These are phyloP conservation scores for Leptinotarsa texana DNA, from an alignment of 1,140 invertebrate species.

Conservation along the genomic window DNA sequence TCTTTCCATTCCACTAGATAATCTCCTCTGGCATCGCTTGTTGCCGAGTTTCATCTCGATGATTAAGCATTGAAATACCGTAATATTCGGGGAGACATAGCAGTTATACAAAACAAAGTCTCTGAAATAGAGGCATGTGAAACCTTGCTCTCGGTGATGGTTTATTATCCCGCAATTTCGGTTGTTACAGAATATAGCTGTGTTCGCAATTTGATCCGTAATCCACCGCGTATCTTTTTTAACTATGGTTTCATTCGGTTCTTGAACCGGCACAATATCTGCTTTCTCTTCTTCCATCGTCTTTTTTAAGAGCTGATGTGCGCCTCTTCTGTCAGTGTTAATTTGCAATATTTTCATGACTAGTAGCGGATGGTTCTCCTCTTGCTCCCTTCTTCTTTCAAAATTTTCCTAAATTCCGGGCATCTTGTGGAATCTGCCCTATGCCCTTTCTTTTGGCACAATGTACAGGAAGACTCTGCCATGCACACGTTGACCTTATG, in stretches of 20 bases:
- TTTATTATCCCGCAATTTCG: not conserved
- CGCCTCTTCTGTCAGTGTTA: not conserved
- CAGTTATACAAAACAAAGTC: not conserved
- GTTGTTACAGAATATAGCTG: not conserved
- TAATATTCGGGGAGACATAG: not conserved
- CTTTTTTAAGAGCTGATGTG: slow-evolving; percentile 17
- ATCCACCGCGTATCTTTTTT: not conserved
- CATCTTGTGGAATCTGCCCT: slow-evolving; percentile 5
- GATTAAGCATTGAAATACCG: no score
- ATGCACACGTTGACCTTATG: slow-evolving; percentile 21
- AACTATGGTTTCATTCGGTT: not conserved
- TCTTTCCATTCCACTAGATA: no score
- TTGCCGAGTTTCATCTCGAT: no score
- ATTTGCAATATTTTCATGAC: slow-evolving; percentile 18
- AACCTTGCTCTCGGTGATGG: not conserved
- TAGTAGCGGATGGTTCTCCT: not conserved
- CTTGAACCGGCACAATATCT: not conserved
- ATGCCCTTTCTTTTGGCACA: slow-evolving; percentile 20
- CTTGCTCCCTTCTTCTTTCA: not conserved
- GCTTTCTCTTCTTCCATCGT: not conserved
- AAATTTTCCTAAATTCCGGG: slow-evolving; percentile 2
- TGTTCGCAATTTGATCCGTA: not conserved
- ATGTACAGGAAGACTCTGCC: not conserved
- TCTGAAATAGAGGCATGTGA: not conserved
- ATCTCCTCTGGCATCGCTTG: no score